Percentiles rank a stretch among this genome's conserved stretches.
These are phyloP conservation scores for Periophthalmus modestus DNA, from an alignment of 2,113 vertebrate genomes.

Conservation along the genomic window DNA sequence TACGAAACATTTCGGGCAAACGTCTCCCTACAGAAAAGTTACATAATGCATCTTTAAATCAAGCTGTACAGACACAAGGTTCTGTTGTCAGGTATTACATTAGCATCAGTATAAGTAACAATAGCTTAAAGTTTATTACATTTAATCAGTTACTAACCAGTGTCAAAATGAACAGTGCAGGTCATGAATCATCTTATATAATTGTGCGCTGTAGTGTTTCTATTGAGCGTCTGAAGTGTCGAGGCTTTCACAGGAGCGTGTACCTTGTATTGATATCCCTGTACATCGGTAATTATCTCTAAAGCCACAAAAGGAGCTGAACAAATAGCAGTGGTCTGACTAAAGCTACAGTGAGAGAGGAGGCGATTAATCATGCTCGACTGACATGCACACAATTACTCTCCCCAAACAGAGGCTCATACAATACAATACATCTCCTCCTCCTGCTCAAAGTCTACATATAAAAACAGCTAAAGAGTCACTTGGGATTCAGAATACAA, in stretches of 20 bases:
- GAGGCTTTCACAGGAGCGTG: background rate
- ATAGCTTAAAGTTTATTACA: no score
- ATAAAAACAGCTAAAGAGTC: background rate
- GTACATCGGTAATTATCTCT: conserved; percentile 31
- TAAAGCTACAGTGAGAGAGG: background rate
- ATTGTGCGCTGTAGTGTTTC: background rate
- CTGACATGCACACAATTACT: conserved; percentile 24
- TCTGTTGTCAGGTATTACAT: no score
- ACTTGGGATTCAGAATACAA: no score
- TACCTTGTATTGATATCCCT: conserved; percentile 11
- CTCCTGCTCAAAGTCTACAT: background rate
- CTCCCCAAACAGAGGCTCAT: background rate
- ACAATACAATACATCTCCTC: background rate
- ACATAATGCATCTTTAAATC: no score
- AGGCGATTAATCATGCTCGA: conserved; percentile 41
- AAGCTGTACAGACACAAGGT: no score
- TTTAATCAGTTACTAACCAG: background rate
- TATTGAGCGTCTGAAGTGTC: conserved; percentile 20
- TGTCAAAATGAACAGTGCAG: background rate
- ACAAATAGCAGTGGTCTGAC: background rate
- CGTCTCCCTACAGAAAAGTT: no score
- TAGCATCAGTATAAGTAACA: no score
- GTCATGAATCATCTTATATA: conserved; percentile 29
- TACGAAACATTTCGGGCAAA: no score
- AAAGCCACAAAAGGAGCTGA: conserved; percentile 3